Base-by-base conservation (phyloP, 1,140 invertebrate species). In the Orius insidiosus region DNA sequence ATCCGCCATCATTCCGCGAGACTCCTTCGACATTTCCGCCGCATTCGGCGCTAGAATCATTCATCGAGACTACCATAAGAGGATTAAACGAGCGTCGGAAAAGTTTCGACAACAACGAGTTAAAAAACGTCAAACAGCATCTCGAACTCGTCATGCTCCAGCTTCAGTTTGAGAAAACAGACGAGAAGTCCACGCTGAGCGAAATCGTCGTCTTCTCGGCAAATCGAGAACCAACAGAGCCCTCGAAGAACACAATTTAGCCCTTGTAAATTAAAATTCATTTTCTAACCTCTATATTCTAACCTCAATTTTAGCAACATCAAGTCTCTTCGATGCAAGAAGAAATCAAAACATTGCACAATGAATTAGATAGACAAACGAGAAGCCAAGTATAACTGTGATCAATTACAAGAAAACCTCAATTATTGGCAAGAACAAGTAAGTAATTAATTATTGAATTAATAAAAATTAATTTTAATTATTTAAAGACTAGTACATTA, bases 151-250 rank as follows among this genome's bases (percentile, higher is more conserved):
- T 89, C 55, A 66, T 70, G 48, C 63, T 65, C 44, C 82, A 86
- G 61, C 70, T 93, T 58, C 76, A 89, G 58, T 74, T 90, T 52
- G 78, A 89, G 58, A 90, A 86, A 60, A 89, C 62, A 72, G 85
- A 15, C 69, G 86, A 51, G 83, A 89, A 63, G 76, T 86, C 33
- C 85, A 92, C 60, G 85, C 86, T n/a, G 78, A 85, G 56, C 69
- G 86, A 51, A 93, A 92, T 66, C 65, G 89, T 31, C 70, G 86
- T 43, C 69, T 93, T 31, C 72, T 92, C 35, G 80, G 85, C 9
- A 82, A 85, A 59, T 78, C 84, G 14, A 74, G 85, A 33, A 74
- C 77, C 56, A 78, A 76, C 38, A 73, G 78, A 38, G 74, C 74
- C 9, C 64, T 86, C 5, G 85, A 93, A 66, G 86, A 92, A 65